phyloP scores from a whole-genome alignment of 2,888 invertebrate species.

The Mesochorus sp. region DNA sequence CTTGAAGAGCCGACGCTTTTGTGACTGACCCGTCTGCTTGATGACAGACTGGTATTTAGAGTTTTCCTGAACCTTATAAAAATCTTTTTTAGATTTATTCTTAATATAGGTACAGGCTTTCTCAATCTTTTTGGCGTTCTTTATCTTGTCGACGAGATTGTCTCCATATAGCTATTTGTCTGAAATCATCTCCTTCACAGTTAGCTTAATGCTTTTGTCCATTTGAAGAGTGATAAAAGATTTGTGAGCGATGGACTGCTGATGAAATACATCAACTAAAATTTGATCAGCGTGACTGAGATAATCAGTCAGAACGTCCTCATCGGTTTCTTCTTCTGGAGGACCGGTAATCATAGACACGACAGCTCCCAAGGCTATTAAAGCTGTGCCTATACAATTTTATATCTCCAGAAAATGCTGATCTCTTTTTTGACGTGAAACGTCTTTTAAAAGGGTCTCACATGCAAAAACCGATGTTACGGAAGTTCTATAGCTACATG shows the following conservation, averaged over 20 bases:
- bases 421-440: too few species aligned
- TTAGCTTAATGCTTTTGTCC: slow-evolving; percentile 50
- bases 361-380: too few species aligned
- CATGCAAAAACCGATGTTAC: too few species aligned
- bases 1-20: slow-evolving; percentile 9
- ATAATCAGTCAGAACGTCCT: too few species aligned
- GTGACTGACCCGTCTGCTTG: slow-evolving; percentile 48
- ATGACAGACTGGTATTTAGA: slow-evolving; percentile 43
- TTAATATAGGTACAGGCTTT: slow-evolving; percentile 53
- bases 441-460: too few species aligned
- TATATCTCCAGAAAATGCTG: too few species aligned
- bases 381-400: too few species aligned
- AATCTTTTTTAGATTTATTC: slow-evolving; percentile 37
- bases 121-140: slow-evolving; percentile 59
- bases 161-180: slow-evolving; percentile 56
- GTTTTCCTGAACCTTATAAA: slow-evolving; percentile 51
- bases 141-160: slow-evolving; percentile 59
- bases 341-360: too few species aligned
- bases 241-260: slow-evolving; percentile 45
- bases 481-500: too few species aligned
- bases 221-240: slow-evolving; percentile 49
- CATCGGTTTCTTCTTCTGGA: too few species aligned
- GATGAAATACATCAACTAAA: slow-evolving; percentile 37
- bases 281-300: slow-evolving; percentile 50
- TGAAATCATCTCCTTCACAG: slow-evolving; percentile 34